phyloP scores from a whole-genome alignment of 1,140 invertebrate genomes.

The Trichonephila inaurata region DNA sequence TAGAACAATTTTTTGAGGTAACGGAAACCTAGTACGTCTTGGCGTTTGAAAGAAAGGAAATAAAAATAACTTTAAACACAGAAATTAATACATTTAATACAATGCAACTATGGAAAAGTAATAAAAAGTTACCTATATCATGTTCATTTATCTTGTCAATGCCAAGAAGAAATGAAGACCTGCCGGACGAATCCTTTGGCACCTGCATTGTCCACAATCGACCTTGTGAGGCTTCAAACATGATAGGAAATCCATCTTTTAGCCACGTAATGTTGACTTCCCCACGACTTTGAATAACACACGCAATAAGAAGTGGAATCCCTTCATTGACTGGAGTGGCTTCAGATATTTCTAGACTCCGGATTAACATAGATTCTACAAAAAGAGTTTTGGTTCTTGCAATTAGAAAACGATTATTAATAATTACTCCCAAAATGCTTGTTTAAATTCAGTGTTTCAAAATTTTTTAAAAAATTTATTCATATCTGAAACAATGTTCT shows the following conservation, averaged over 20 bases:
- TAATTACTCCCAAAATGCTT: too few relatives aligned
- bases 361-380: conserved; percentile 33
- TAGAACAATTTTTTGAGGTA: too few relatives aligned
- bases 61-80: too few relatives aligned
- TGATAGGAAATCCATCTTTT: conserved; percentile 73
- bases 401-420: too few relatives aligned
- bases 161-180: conserved; percentile 62
- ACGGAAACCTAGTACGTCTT: too few relatives aligned
- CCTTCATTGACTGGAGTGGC: conserved; percentile 63
- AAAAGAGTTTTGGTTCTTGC: not conserved
- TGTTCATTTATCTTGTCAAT: conserved; percentile 44
- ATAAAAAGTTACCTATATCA: conserved; percentile 68
- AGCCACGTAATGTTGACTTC: conserved; percentile 56
- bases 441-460: too few relatives aligned
- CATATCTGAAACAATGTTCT: not conserved
- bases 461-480: not conserved
- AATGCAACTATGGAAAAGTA: not conserved
- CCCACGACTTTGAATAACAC: conserved; percentile 41
- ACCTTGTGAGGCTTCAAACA: not conserved
- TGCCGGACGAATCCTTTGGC: conserved; percentile 63
- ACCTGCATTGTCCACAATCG: conserved; percentile 68
- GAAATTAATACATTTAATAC: too few relatives aligned
- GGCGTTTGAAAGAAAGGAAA: too few relatives aligned
- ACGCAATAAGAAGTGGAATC: conserved; percentile 55
- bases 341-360: conserved; percentile 64